phyloP scores from a whole-genome alignment of 2,113 vertebrate genomes.

The Catharus minimus region DNA sequence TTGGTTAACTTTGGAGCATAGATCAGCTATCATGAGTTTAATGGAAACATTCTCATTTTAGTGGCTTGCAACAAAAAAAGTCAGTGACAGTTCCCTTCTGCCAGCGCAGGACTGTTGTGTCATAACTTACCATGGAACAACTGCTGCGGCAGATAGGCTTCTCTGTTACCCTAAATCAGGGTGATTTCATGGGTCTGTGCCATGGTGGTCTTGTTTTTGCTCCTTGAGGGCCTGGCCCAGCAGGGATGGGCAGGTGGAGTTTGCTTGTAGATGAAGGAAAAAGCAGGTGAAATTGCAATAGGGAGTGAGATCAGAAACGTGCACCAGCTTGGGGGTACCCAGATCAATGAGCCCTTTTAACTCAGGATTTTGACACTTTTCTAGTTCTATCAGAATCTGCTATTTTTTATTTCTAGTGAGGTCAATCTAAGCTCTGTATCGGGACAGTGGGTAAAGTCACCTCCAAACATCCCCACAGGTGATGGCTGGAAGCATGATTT shows the following conservation, averaged over 20 bases:
- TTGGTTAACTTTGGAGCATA: slow-evolving; percentile 38
- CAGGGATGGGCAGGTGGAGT: not conserved
- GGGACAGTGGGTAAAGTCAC: not conserved
- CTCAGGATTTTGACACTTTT: not conserved
- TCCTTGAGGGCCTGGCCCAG: not conserved
- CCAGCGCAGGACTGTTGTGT: not conserved
- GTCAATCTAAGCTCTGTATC: not conserved
- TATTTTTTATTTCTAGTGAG: not conserved
- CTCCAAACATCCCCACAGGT: not conserved
- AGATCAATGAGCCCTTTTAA: not conserved
- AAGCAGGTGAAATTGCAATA: not conserved
- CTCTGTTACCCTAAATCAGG: not conserved
- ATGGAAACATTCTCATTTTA: slow-evolving; percentile 35
- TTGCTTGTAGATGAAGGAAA: not conserved
- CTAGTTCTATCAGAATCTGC: not conserved
- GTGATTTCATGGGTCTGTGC: not conserved
- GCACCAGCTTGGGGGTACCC: not conserved
- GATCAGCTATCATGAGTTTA: slow-evolving; percentile 35
- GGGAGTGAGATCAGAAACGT: not conserved
- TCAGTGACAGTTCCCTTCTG: not conserved
- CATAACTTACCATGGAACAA: not conserved
- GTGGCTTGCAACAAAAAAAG: not conserved
- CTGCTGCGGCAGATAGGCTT: not conserved
- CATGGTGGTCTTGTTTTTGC: not conserved
- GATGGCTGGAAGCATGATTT: not conserved